phyloP scores from a whole-genome alignment of 1,140 invertebrate species.

The Triops cancriformis region DNA sequence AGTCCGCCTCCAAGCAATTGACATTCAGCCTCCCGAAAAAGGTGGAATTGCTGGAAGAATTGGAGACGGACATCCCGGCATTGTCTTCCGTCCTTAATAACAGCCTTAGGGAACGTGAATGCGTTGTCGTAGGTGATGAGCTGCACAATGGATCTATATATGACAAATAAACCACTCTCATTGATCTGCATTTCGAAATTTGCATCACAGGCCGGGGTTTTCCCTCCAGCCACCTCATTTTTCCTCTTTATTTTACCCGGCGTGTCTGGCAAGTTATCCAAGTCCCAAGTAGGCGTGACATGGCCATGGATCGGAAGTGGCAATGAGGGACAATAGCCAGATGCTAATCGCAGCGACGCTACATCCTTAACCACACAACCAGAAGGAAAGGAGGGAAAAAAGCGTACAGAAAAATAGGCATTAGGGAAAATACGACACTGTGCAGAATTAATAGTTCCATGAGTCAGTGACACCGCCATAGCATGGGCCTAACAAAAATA shows the following conservation, averaged over 20 bases:
- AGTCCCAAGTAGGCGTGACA: constrained; percentile 9
- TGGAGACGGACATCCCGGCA: neutral
- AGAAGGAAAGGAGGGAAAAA: neutral
- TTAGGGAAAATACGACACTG: neutral
- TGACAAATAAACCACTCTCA: neutral
- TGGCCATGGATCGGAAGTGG: neutral
- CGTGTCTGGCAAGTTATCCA: neutral
- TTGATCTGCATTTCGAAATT: neutral
- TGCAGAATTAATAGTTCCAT: neutral
- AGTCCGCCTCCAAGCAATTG: constrained; percentile 7
- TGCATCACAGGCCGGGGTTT: neutral
- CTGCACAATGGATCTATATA: neutral
- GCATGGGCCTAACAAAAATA: constrained; percentile 10
- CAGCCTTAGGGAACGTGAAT: neutral
- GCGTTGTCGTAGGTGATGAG: neutral
- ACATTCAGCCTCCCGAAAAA: neutral
- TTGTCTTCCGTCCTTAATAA: constrained; percentile 11
- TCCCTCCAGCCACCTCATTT: neutral
- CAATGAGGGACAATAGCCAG: constrained; percentile 12
- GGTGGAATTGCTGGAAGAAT: neutral
- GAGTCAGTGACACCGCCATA: neutral
- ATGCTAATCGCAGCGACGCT: constrained; percentile 4
- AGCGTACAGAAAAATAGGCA: neutral
- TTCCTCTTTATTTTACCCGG: neutral
- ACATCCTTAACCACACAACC: neutral